A percentile compares a stretch with the other conserved stretches of the same genome.
Conservation (phyloP, 2,797 vertebrate genomes). For the Moxostoma hubbsi region DNA sequence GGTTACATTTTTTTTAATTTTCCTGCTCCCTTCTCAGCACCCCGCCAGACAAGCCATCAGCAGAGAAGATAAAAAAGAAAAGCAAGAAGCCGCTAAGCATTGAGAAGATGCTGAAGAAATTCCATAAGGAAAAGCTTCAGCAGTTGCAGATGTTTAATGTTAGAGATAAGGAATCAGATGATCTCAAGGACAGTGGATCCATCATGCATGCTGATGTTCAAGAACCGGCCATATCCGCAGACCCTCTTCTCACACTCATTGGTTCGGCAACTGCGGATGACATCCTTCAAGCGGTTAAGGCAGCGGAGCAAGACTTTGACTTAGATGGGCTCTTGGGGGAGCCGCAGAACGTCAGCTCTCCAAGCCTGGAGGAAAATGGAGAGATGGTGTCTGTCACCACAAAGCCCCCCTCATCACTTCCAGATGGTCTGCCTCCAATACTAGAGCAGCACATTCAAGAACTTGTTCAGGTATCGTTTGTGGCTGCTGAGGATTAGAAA, state of each 20-base stretch:
- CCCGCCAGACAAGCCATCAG: not conserved
- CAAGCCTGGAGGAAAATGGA: constrained; percentile 74
- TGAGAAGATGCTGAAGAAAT: constrained; percentile 91
- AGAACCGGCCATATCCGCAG: constrained; percentile 67
- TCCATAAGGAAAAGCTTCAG: constrained; percentile 85
- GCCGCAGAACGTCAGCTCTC: constrained; percentile 75
- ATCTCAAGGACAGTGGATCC: constrained; percentile 46
- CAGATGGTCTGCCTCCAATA: constrained; percentile 76
- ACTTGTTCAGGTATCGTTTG: constrained; percentile 77
- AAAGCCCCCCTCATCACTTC: constrained; percentile 72
- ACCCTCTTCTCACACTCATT: constrained; percentile 84
- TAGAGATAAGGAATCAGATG: not conserved
- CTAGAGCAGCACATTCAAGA: constrained; percentile 82
- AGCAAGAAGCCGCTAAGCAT: constrained; percentile 83
- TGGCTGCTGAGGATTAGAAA: not conserved
- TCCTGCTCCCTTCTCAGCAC: constrained; percentile 13
- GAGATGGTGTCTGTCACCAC: constrained; percentile 65
- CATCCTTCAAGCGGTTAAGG: constrained; percentile 87
- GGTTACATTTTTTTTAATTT: constrained; percentile 4
- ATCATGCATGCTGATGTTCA: constrained; percentile 58
- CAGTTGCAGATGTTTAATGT: constrained; percentile 43
- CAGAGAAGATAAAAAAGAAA: constrained; percentile 79
- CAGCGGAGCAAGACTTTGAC: constrained; percentile 86
- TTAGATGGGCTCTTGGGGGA: constrained; percentile 83
- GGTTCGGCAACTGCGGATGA: constrained; percentile 83